Conservation (phyloP, 2,113 vertebrate genomes). For the Dasyprocta punctata region DNA sequence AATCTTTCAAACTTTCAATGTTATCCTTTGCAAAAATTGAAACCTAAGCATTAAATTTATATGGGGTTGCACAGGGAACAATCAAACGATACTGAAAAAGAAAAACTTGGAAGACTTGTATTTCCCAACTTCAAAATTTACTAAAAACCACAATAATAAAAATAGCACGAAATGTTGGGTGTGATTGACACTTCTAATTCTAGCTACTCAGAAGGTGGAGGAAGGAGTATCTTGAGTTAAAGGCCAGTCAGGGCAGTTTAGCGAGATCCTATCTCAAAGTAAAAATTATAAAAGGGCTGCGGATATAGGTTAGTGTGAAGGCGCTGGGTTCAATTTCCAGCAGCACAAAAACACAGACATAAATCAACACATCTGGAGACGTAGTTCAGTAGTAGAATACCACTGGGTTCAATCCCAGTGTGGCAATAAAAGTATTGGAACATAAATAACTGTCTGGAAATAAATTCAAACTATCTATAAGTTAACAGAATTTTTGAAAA, state of each 20-base stretch:
- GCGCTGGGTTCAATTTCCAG: neutral
- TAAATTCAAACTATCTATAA: neutral
- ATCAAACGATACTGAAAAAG: neutral
- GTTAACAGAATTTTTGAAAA: neutral
- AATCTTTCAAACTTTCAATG: slow-evolving; percentile 13
- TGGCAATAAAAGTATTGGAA: neutral
- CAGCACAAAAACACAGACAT: neutral
- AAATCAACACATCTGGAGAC: neutral
- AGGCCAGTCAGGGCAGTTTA: neutral
- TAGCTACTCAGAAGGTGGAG: neutral
- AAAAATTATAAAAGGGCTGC: neutral
- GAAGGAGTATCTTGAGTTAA: neutral
- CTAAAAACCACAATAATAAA: neutral
- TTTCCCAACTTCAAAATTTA: slow-evolving; percentile 20
- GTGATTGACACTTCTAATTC: neutral
- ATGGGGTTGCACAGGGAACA: neutral
- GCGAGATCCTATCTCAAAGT: neutral
- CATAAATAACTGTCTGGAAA: neutral
- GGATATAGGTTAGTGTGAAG: neutral
- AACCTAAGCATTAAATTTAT: neutral
- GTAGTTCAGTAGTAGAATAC: neutral
- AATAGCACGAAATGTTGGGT: neutral
- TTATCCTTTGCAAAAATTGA: neutral
- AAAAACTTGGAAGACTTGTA: neutral
- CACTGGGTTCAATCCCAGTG: neutral